Conservation (phyloP, 2,113 vertebrate genomes). For the Carettochelys insculpta region DNA sequence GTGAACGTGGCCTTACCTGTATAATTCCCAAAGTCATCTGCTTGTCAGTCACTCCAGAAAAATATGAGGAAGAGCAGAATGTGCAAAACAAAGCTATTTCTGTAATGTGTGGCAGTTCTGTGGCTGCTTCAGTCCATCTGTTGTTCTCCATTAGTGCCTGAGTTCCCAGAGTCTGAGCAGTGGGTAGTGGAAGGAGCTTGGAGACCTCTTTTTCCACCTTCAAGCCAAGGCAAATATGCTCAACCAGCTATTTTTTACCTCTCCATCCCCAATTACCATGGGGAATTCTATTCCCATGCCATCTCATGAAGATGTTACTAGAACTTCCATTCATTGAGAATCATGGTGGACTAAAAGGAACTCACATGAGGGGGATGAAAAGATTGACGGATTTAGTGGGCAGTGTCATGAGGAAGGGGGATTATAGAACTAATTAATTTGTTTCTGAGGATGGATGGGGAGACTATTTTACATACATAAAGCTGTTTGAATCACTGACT, state of each 20-base stretch:
- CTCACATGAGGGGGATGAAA: neutral
- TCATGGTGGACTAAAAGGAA: neutral
- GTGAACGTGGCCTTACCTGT: neutral
- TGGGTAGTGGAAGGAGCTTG: neutral
- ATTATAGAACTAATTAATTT: neutral
- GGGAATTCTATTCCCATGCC: neutral
- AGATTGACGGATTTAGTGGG: neutral
- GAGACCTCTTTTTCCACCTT: neutral
- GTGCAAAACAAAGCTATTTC: neutral
- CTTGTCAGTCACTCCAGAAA: neutral
- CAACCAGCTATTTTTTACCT: neutral
- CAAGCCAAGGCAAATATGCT: neutral
- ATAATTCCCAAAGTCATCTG: neutral
- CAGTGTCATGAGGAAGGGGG: neutral
- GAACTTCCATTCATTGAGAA: neutral
- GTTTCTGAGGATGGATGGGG: neutral
- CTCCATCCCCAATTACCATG: neutral
- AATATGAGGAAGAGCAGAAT: neutral
- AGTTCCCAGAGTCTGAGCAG: neutral
- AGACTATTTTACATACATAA: neutral
- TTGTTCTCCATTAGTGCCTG: neutral
- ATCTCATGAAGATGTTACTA: neutral
- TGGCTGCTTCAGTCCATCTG: neutral
- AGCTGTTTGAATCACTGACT: neutral
- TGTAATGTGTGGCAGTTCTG: neutral